Base-by-base conservation (phyloP, 2,113 vertebrate species). In the Cheilinus undulatus region DNA sequence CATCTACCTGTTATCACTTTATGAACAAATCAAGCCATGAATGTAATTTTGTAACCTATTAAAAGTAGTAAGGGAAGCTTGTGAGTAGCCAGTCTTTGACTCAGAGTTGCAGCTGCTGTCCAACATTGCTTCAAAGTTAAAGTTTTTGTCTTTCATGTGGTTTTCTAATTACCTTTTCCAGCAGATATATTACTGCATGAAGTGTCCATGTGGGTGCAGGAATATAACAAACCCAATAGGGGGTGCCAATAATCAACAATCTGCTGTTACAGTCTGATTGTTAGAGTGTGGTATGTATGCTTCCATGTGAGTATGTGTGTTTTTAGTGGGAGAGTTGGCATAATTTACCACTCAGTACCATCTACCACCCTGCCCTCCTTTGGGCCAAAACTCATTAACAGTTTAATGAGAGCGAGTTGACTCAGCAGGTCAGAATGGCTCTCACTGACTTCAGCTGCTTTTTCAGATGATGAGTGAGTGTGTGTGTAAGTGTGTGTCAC, bases 351-450 rank as follows among this genome's bases (percentile, higher is more conserved):
- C 12, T 13, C 27, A 1, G 78, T 82, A 62, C 68, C 72, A 69
- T 78, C 76, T 7, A 17, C 78, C 77, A 77, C 77, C 73, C 65
- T 43, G 38, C 15, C 12, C 3, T 40, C 38, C 3, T 40, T 40
- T 40, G 38, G 58, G 51, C 82, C 74, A 79, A 67, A 68, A 65
- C 57, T 70, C 68, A 82, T 80, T 80, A 82, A 23, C 4, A 27
- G 45, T 58, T 56, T 78, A 81, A 87, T 86, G 76, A 73, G 48
- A 19, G 13, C 24, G 73, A 46, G 66, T 58, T 71, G 82, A 89
- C 78, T 84, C 83, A 87, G 67, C 64, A 72, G 82, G 73, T 86
- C 85, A 87, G 73, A 76, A 69, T 49, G 77, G 30, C 54, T 60
- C 71, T 7, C 40, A 40, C 60, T 30, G 32, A 38, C 42, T 54